phyloP scores from a whole-genome alignment of 2,797 vertebrate species.

The Pseudochirops corinnae region DNA sequence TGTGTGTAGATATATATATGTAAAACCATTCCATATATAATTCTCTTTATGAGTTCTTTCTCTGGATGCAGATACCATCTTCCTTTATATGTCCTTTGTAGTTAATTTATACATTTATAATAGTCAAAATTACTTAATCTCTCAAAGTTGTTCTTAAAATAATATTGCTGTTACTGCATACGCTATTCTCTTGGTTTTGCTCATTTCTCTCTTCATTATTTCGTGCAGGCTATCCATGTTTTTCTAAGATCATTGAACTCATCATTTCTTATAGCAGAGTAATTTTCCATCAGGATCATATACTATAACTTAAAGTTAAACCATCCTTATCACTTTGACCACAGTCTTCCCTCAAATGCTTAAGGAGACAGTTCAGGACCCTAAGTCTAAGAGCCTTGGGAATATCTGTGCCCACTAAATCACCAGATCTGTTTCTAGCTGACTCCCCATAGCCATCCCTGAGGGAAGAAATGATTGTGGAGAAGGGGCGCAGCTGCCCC shows the following conservation, averaged over 20 bases:
- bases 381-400: background rate
- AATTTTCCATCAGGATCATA: background rate
- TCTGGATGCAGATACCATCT: background rate
- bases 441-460: background rate
- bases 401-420: background rate
- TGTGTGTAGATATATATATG: background rate
- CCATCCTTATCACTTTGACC: background rate
- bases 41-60: background rate
- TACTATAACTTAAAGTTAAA: background rate
- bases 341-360: background rate
- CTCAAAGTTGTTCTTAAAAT: background rate
- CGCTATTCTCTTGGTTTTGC: background rate
- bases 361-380: background rate
- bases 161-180: background rate
- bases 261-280: background rate
- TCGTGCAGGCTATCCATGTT: background rate
- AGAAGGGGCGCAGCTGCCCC: background rate
- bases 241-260: background rate
- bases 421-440: background rate
- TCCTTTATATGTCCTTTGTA: background rate
- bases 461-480: background rate
- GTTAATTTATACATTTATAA: background rate
- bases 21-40: background rate
- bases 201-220: background rate
- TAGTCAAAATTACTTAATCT: background rate